These are phyloP conservation scores for Poeciliopsis turrubarensis DNA, from an alignment of 2,113 vertebrate species.

Conservation along the genomic window DNA sequence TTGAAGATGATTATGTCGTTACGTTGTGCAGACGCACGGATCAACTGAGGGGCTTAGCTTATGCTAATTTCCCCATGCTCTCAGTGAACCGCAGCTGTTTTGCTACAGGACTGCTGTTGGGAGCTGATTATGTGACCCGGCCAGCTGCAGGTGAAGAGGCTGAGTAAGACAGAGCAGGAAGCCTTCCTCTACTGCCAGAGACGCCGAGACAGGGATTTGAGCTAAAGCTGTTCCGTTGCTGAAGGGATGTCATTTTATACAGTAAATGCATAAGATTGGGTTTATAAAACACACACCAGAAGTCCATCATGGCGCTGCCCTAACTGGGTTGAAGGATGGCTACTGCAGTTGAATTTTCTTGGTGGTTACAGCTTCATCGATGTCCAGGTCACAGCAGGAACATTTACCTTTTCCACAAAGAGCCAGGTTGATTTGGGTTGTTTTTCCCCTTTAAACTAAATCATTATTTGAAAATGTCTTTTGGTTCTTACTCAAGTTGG, in stretches of 20 bases:
- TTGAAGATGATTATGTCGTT: constrained; percentile 57
- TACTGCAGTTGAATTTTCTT: too few species aligned
- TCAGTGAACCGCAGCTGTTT: constrained; percentile 75
- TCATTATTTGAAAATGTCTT: too few species aligned
- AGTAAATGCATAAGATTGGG: neutral
- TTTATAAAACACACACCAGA: neutral
- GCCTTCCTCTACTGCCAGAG: constrained; percentile 53
- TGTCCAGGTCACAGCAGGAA: too few species aligned
- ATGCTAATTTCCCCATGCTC: constrained; percentile 74
- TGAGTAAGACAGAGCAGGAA: constrained; percentile 58
- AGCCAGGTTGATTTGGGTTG: too few species aligned
- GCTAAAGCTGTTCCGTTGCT: constrained; percentile 17
- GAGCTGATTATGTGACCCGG: constrained; percentile 74
- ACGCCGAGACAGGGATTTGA: constrained; percentile 44
- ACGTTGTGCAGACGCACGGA: constrained; percentile 42
- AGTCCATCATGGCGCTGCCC: too few species aligned
- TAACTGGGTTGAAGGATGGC: too few species aligned
- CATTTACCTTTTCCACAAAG: too few species aligned
- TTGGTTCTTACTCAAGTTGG: too few species aligned
- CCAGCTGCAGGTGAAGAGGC: constrained; percentile 75
- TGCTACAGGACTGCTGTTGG: constrained; percentile 69
- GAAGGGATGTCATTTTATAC: neutral
- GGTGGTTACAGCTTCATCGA: too few species aligned
- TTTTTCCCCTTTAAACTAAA: too few species aligned
- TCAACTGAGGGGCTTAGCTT: constrained; percentile 26